Percentiles rank a stretch among this genome's conserved stretches.
Conservation (phyloP, 1,140 invertebrate species). For the Sminthurides bifidus region DNA sequence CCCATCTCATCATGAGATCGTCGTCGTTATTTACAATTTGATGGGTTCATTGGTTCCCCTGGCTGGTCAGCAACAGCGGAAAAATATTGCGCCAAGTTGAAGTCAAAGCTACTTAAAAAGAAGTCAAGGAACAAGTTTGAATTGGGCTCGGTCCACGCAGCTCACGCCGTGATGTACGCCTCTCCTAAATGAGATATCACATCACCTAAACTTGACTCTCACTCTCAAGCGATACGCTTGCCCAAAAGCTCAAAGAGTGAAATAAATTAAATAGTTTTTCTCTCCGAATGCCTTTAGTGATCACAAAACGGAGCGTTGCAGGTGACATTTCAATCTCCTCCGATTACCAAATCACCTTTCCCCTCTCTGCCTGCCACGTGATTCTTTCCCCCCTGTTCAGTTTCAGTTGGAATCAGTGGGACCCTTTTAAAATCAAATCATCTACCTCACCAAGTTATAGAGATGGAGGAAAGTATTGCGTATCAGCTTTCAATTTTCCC, state of each 20-base stretch:
- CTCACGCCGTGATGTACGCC: not conserved
- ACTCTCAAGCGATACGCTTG: too few relatives aligned
- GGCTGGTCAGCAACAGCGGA: too few relatives aligned
- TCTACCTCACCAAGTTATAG: not conserved
- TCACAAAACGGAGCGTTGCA: too few relatives aligned
- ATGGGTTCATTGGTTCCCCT: too few relatives aligned
- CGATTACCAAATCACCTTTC: not conserved
- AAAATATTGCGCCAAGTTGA: too few relatives aligned
- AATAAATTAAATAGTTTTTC: not conserved
- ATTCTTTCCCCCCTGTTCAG: not conserved
- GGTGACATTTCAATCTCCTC: slow-evolving; percentile 25
- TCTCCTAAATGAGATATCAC: too few relatives aligned
- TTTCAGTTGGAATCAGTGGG: not conserved
- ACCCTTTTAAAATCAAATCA: not conserved
- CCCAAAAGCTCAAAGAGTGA: slow-evolving; percentile 9
- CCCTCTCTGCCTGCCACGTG: not conserved
- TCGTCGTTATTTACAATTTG: too few relatives aligned
- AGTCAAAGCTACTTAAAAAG: too few relatives aligned
- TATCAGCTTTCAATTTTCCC: too few relatives aligned
- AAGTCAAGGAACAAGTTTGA: too few relatives aligned
- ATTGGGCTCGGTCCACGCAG: not conserved
- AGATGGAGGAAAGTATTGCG: not conserved
- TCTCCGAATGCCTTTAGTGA: not conserved
- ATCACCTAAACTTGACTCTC: too few relatives aligned
- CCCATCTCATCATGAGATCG: too few relatives aligned